A percentile compares a stretch with the other conserved stretches of the same genome.
These are phyloP conservation scores for Xylota segnis DNA, from an alignment of 2,888 invertebrate species.

Conservation along the genomic window DNA sequence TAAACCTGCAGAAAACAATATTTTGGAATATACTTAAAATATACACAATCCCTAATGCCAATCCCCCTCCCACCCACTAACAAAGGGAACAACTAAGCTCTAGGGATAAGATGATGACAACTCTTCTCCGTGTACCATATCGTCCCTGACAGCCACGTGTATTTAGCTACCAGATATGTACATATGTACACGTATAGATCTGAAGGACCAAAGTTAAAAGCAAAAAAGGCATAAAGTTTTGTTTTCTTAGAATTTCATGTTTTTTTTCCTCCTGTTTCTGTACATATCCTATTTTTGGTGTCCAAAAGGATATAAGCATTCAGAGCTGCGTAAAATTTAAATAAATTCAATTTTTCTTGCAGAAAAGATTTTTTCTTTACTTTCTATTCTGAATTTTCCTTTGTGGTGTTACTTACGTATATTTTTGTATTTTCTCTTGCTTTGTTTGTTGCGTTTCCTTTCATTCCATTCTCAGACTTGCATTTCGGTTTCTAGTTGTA, in stretches of 20 bases:
- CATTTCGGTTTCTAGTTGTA: constrained; percentile 36
- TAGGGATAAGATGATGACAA: constrained; percentile 29
- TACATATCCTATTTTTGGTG: constrained; percentile 1
- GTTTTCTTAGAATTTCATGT: background rate
- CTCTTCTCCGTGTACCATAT: constrained; percentile 13
- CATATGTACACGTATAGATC: background rate
- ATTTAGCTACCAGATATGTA: background rate
- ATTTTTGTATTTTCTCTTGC: background rate
- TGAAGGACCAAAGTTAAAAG: background rate
- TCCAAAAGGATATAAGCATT: constrained; percentile 28
- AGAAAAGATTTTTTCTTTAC: background rate
- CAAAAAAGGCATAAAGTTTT: constrained; percentile 9
- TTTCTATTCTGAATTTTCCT: constrained; percentile 25
- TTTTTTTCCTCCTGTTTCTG: background rate
- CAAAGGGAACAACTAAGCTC: constrained; percentile 15
- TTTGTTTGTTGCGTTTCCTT: constrained; percentile 6
- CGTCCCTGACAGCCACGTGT: constrained; percentile 28
- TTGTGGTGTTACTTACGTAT: background rate
- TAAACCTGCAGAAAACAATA: background rate
- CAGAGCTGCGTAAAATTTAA: constrained; percentile 59
- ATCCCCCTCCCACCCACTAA: background rate
- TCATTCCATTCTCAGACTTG: constrained; percentile 3
- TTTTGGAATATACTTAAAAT: constrained; percentile 6
- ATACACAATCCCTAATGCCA: background rate
- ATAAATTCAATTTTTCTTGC: constrained; percentile 28